These are phyloP conservation scores for Tenthredo distinguenda DNA, from an alignment of 2,888 invertebrate species.

Conservation along the genomic window DNA sequence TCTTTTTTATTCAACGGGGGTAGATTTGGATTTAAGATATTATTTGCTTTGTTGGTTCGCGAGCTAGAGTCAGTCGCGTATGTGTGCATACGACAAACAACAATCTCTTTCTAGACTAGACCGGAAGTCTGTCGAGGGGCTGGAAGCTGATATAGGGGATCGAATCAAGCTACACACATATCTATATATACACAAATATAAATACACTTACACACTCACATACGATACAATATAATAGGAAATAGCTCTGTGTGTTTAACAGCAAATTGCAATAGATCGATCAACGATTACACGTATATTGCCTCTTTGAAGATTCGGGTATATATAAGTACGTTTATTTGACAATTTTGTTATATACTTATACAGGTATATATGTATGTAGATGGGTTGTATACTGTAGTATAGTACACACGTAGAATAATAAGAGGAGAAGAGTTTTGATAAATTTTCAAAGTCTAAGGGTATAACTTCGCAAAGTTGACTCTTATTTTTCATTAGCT, in stretches of 20 bases:
- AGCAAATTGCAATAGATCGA: conserved; percentile 16
- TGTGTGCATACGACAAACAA: conserved; percentile 27
- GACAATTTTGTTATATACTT: neutral
- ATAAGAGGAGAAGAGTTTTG: neutral
- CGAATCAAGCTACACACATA: neutral
- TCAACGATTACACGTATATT: conserved; percentile 1
- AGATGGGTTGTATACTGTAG: neutral
- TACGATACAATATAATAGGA: neutral
- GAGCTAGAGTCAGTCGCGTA: neutral
- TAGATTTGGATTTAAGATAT: conserved; percentile 65
- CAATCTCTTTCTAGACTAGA: conserved; percentile 24
- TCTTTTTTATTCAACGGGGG: conserved; percentile 51
- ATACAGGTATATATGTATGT: neutral
- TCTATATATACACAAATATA: neutral
- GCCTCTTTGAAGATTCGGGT: neutral
- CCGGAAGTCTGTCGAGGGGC: conserved; percentile 25
- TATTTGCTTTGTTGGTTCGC: conserved; percentile 61
- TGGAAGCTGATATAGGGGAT: neutral
- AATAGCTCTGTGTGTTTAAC: neutral
- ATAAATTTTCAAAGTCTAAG: conserved; percentile 1
- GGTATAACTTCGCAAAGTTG: conserved; percentile 12
- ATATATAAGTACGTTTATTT: neutral
- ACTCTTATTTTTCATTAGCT: conserved; percentile 39
- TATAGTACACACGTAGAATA: neutral
- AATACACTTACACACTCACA: neutral